Evolutionary conservation across 92 coral and sea anemone genomes (phyloP).

Genomic region (Palythoa grandiflora): DNA sequence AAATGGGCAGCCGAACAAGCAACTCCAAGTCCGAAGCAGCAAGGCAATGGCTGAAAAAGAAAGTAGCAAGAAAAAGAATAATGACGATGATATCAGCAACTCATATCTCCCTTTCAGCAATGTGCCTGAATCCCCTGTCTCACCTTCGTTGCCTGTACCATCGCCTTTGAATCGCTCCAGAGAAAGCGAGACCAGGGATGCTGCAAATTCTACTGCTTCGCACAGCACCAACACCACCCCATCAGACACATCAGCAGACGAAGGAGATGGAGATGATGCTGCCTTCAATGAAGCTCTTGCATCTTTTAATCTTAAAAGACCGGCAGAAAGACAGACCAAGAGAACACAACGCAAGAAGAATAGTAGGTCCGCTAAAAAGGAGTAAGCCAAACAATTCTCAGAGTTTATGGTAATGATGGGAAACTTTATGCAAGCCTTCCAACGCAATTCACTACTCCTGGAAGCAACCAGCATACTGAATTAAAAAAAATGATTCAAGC

Average conservation of each 20-base stretch:
- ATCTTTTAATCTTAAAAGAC: constrained; percentile 21
- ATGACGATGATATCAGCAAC: constrained; percentile 13
- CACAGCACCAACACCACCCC: background rate
- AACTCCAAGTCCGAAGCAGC: background rate
- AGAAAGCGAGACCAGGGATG: constrained; percentile 20
- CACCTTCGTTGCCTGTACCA: constrained; percentile 23
- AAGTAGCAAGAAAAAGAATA: background rate
- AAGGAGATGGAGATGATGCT: constrained; percentile 31
- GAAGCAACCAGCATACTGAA: constrained; percentile 17
- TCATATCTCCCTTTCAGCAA: constrained; percentile 10
- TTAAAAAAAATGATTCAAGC: constrained; percentile 3
- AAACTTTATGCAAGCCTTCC: constrained; percentile 25
- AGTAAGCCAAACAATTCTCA: constrained; percentile 28
- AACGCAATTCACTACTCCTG: constrained; percentile 28
- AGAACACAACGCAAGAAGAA: constrained; percentile 16
- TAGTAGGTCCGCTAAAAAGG: constrained; percentile 20
- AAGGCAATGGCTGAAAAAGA: constrained; percentile 3
- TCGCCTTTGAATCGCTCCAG: constrained; percentile 23
- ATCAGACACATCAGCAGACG: constrained; percentile 26
- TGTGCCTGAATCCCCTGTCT: constrained; percentile 12
- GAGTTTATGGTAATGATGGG: constrained; percentile 21
- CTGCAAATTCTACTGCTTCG: background rate
- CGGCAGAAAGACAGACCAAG: constrained; percentile 40
- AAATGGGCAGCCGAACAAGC: constrained; percentile 24
- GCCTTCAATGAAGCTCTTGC: constrained; percentile 30